These are phyloP conservation scores for Sebastes jordani DNA, from an alignment of 2,797 vertebrate genomes.

Conservation along the genomic window DNA sequence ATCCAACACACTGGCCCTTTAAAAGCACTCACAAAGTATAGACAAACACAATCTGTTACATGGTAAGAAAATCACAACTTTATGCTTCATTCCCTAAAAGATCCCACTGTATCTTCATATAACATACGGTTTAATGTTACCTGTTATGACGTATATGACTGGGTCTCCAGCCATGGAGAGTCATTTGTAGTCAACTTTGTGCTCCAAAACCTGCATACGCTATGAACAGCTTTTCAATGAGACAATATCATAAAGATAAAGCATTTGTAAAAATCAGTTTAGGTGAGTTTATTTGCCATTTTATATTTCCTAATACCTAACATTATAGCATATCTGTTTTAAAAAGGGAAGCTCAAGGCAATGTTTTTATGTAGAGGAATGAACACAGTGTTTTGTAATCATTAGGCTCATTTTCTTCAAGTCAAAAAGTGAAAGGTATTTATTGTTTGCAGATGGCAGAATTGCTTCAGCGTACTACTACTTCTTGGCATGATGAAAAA, in stretches of 20 bases:
- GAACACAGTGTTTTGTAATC: conserved; percentile 14
- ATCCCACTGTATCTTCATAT: neutral
- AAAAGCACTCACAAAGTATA: neutral
- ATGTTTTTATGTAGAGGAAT: conserved; percentile 14
- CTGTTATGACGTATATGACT: neutral
- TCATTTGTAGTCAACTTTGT: neutral
- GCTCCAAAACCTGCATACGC: neutral
- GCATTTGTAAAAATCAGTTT: neutral
- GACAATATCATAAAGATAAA: neutral
- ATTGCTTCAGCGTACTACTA: neutral
- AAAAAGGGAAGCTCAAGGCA: neutral
- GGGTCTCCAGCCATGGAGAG: neutral
- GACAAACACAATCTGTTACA: neutral
- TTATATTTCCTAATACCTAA: neutral
- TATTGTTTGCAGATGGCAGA: conserved; percentile 35
- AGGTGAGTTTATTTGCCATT: neutral
- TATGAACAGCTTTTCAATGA: neutral
- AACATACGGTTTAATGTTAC: neutral
- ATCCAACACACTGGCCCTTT: neutral
- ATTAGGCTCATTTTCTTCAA: conserved; percentile 20
- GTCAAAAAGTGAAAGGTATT: conserved; percentile 23
- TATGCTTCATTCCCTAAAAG: neutral
- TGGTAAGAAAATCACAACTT: neutral
- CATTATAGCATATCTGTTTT: conserved; percentile 14
- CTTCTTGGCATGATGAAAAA: conserved; percentile 17